Base-by-base conservation (phyloP, 2,113 vertebrate genomes). In the Siphamia tubifer region DNA sequence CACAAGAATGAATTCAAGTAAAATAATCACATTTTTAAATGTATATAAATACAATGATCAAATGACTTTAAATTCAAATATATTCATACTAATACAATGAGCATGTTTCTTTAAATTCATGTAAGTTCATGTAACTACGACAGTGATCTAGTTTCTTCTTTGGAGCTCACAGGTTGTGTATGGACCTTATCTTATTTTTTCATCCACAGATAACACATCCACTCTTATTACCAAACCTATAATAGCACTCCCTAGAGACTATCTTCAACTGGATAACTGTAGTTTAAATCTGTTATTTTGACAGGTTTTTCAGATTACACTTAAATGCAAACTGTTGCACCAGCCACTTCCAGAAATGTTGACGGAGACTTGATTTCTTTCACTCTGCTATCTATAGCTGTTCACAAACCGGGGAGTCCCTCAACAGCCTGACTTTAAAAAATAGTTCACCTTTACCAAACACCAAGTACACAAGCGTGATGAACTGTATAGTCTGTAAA, bases 401-500 rank as follows among this genome's bases (percentile, higher is more conserved):
- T 60, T 42, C 51, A 68, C 77, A 82, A 84, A 85, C 79, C 79
- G 28, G 49, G 55, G 69, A 63, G 35, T 45, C 47, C 68, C 36
- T 32, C 47, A 40, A 17, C 31, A 20, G n/a, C 48, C 11, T 25
- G 48, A 43, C 35, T 23, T 39, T 61, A 80, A 21, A 85, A 85
- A 87, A 79, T 74, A 84, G 61, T 76, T 35, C 17, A 15, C n/a
- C 13, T 25, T 49, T 42, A 67, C 12, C 9, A 24, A 64, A 32
- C 52, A 19, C 35, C 43, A 23, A 6, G 7, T 52, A 27, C 48
- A 31, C 55, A 39, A 28, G 30, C 24, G 49, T 6, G 30, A 53
- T 67, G 28, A 47, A 6, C n/a, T 12, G 24, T 21, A 34, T 11
- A 6, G 20, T 9, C 13, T 66, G 82, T 81, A 81, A 89, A 34